Conservation (phyloP, 2,888 invertebrate genomes). For the Eueremaeus valkanovi region DNA sequence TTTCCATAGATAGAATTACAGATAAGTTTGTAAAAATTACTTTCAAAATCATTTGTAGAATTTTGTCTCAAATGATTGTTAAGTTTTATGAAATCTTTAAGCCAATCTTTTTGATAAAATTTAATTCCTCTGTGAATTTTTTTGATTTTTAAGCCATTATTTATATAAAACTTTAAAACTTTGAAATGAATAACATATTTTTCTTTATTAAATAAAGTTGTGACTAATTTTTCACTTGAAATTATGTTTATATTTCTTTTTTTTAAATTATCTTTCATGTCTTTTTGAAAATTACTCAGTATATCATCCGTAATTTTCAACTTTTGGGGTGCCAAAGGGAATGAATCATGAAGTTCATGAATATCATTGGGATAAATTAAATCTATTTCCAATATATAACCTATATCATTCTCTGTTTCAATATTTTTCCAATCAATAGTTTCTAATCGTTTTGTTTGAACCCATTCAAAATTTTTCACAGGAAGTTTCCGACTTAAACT, state of each 20-base stretch:
- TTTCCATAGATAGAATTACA: constrained; percentile 51
- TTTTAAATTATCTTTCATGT: neutral
- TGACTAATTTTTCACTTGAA: neutral
- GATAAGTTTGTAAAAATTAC: constrained; percentile 52
- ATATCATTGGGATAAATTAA: constrained; percentile 38
- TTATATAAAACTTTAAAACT: neutral
- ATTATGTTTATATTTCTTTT: neutral
- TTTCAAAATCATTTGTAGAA: constrained; percentile 50
- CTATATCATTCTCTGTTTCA: constrained; percentile 8
- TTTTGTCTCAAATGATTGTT: constrained; percentile 46
- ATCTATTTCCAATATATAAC: constrained; percentile 42
- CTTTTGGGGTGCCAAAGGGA: constrained; percentile 42
- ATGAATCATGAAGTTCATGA: constrained; percentile 40
- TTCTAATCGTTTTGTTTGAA: neutral
- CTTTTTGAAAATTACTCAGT: neutral
- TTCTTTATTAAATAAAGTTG: neutral
- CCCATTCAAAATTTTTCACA: constrained; percentile 38
- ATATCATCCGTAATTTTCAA: constrained; percentile 19
- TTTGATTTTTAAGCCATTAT: constrained; percentile 7
- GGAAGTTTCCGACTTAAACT: constrained; percentile 42
- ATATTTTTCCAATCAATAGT: neutral
- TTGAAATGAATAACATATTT: constrained; percentile 26
- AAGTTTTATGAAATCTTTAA: neutral
- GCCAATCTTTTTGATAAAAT: neutral
- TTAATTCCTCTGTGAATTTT: constrained; percentile 17